Percentiles rank a stretch among this genome's conserved stretches.
These are phyloP conservation scores for Phenacoccus solenopsis DNA, from an alignment of 1,140 invertebrate genomes.

Conservation along the genomic window DNA sequence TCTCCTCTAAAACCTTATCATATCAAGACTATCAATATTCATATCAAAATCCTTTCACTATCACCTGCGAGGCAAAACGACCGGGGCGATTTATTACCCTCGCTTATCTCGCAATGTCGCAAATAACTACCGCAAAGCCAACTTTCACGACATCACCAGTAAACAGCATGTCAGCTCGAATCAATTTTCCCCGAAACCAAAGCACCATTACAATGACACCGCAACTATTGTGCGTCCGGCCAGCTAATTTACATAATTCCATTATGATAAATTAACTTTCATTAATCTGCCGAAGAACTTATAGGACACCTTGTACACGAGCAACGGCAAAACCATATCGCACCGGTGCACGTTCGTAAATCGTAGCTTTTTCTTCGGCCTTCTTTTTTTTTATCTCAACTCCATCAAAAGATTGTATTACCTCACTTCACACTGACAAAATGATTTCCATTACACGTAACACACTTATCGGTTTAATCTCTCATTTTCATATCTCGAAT, in stretches of 20 bases:
- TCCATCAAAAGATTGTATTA: background rate
- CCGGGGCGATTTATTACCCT: no score
- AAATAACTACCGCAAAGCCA: no score
- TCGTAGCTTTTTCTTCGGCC: no score
- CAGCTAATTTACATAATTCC: background rate
- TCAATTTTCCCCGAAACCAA: background rate
- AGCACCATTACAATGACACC: background rate
- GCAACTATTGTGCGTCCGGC: no score
- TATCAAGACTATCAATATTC: no score
- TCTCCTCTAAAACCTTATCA: no score
- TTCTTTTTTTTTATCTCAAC: conserved; percentile 3
- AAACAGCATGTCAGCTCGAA: background rate
- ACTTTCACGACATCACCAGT: no score
- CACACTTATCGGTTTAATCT: conserved; percentile 1
- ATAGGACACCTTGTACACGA: background rate
- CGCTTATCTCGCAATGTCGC: no score
- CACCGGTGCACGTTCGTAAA: background rate
- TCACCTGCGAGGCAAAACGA: no score
- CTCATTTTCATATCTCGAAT: background rate
- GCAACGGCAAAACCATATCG: background rate
- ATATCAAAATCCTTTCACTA: no score
- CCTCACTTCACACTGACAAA: background rate
- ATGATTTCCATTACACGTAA: conserved; percentile 2
- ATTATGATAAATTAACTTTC: background rate
- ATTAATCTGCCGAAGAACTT: background rate